These are phyloP conservation scores for Campylorhamphus procurvoides DNA, from an alignment of 2,113 vertebrate species.

Conservation along the genomic window DNA sequence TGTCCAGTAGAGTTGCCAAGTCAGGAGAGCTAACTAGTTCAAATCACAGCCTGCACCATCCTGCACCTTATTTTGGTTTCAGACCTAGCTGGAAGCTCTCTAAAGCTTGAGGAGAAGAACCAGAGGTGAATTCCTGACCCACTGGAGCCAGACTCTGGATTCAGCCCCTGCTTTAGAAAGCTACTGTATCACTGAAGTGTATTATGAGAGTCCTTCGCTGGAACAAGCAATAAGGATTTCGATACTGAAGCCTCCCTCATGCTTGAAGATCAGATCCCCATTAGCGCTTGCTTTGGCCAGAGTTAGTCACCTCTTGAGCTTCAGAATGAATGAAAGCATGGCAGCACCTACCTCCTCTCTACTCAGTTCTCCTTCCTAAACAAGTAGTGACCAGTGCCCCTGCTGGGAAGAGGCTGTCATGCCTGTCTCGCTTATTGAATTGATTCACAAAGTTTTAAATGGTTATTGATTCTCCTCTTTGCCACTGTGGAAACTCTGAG, in stretches of 20 bases:
- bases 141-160: background rate
- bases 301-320: background rate
- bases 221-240: background rate
- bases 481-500: background rate
- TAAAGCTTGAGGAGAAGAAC: background rate
- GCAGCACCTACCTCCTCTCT: background rate
- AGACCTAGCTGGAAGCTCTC: background rate
- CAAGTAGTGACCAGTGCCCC: background rate
- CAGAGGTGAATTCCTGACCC: background rate
- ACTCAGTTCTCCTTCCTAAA: background rate
- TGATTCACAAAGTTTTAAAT: slow-evolving; percentile 47
- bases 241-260: background rate
- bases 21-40: background rate
- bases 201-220: background rate
- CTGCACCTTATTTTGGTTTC: background rate
- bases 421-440: slow-evolving; percentile 22
- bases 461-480: slow-evolving; percentile 16
- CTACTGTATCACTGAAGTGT: background rate
- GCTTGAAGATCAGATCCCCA: background rate
- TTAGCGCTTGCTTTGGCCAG: background rate
- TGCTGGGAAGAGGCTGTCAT: background rate
- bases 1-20: background rate
- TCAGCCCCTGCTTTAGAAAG: background rate
- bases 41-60: background rate
- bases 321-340: background rate